These are phyloP conservation scores for Ephydatia muelleri DNA, from an alignment of 37 sponge, comb jelly and placozoan genomes.

Conservation along the genomic window DNA sequence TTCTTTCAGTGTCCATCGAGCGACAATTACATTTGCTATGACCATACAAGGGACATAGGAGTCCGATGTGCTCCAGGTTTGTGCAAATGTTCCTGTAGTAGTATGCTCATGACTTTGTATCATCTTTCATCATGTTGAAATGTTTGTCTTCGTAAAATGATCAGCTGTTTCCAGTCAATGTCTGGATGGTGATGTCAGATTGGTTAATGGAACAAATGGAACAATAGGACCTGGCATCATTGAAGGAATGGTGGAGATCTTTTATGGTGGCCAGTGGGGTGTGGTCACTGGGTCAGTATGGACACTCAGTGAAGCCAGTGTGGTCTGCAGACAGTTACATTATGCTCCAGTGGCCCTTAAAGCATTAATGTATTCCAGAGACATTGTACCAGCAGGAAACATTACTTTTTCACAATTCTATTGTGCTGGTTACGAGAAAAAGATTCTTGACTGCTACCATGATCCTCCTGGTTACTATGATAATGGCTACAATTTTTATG, in stretches of 20 bases:
- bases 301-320: neutral
- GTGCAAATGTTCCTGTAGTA: too few species aligned
- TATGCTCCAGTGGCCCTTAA: neutral
- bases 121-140: neutral
- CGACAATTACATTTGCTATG: neutral
- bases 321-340: neutral
- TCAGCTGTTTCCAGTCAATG: neutral
- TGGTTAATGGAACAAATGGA: slow-evolving; percentile 18
- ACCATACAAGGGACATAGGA: neutral
- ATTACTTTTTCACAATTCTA: neutral
- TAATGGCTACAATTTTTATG: neutral
- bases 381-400: neutral
- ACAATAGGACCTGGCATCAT: neutral
- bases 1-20: neutral
- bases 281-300: neutral
- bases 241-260: slow-evolving; percentile 36
- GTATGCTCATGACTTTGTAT: neutral
- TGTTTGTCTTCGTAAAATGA: too few species aligned
- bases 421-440: neutral
- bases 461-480: neutral
- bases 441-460: neutral
- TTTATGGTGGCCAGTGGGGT: slow-evolving; percentile 40
- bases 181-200: slow-evolving; percentile 11
- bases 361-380: neutral
- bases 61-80: neutral